These are phyloP conservation scores for Macrosoma leucophasiata DNA, from an alignment of 2,888 invertebrate genomes.

Conservation along the genomic window DNA sequence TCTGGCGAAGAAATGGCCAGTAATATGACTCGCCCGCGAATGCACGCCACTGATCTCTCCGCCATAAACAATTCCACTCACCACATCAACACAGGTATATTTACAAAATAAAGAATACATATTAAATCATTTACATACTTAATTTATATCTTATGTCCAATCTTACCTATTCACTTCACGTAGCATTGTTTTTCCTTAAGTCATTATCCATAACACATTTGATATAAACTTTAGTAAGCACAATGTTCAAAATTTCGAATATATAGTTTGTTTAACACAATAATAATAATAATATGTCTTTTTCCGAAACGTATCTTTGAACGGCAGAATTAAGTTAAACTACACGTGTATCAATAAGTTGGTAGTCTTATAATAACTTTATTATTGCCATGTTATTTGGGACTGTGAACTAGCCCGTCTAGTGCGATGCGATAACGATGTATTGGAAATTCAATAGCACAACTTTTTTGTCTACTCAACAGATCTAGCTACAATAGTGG, in stretches of 20 bases:
- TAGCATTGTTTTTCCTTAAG: too few species aligned
- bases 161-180: too few species aligned
- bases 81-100: conserved; percentile 72
- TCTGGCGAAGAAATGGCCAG: conserved; percentile 94
- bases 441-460: neutral
- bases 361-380: neutral
- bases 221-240: too few species aligned
- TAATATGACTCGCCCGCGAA: conserved; percentile 66
- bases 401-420: too few species aligned
- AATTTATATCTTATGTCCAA: too few species aligned
- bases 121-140: neutral
- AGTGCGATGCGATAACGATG: too few species aligned
- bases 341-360: too few species aligned
- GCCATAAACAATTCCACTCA: conserved; percentile 83
- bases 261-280: too few species aligned
- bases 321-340: too few species aligned
- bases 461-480: conserved; percentile 20
- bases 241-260: too few species aligned
- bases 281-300: neutral
- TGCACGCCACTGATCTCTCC: conserved; percentile 77
- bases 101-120: conserved; percentile 1
- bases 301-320: too few species aligned
- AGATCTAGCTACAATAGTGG: conserved; percentile 91
- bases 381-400: conserved; percentile 1
- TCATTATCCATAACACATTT: too few species aligned